Percentiles rank a stretch among this genome's conserved stretches.
Evolutionary conservation across 2,113 vertebrate genomes (phyloP).

Genomic region (human): GRCh38 chr3:160837001-160837500

Average conservation of each 20-base stretch:
- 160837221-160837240: background rate
- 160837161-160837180: background rate
- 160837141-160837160: background rate
- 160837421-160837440: background rate
- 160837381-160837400: background rate
- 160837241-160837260: background rate
- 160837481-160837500: background rate
- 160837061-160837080: constrained; percentile 9
- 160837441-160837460: background rate
- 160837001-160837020: background rate
- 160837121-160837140: background rate
- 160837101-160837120: background rate
- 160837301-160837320: background rate
- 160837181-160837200: background rate
- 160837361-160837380: constrained; percentile 3
- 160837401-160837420: constrained; percentile 49
- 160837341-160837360: background rate
- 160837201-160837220: background rate
- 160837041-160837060: background rate
- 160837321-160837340: background rate
- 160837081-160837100: background rate
- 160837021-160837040: background rate
- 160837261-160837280: background rate
- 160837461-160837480: constrained; percentile 17
- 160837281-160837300: background rate